These are phyloP conservation scores for Alethe diademata DNA, from an alignment of 2,113 vertebrate genomes.

Conservation along the genomic window DNA sequence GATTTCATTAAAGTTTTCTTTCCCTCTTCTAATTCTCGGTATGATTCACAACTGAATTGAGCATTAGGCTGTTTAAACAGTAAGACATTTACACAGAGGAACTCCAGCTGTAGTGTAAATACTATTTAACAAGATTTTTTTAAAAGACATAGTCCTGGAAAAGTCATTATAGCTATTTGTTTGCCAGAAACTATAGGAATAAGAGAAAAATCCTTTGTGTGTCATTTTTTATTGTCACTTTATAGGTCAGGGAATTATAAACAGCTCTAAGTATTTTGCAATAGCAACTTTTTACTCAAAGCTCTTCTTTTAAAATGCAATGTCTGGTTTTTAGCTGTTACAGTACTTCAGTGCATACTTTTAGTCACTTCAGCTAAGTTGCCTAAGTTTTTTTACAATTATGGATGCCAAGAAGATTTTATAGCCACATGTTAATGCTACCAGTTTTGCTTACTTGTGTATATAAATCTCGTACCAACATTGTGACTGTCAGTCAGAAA, in stretches of 20 bases:
- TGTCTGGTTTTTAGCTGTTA: not conserved
- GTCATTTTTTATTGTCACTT: constrained; percentile 59
- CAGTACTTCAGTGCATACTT: not conserved
- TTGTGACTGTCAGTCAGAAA: not conserved
- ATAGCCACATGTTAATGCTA: constrained; percentile 19
- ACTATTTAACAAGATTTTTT: constrained; percentile 29
- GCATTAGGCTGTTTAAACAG: constrained; percentile 30
- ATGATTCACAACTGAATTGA: constrained; percentile 33
- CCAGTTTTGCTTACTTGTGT: constrained; percentile 10
- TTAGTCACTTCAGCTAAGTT: constrained; percentile 13
- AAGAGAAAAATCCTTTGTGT: constrained; percentile 44
- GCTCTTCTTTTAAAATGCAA: not conserved
- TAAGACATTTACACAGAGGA: constrained; percentile 18
- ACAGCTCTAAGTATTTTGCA: constrained; percentile 57
- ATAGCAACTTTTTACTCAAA: not conserved
- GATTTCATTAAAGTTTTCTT: constrained; percentile 18
- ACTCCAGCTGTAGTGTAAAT: constrained; percentile 41
- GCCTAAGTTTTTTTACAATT: not conserved
- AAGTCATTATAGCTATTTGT: constrained; percentile 45
- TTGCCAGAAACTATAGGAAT: constrained; percentile 60
- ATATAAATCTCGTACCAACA: constrained; percentile 22
- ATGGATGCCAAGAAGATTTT: constrained; percentile 3
- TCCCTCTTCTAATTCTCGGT: not conserved
- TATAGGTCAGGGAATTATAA: constrained; percentile 59
- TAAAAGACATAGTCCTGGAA: constrained; percentile 44